A percentile compares a stretch with the other conserved stretches of the same genome.
These are phyloP conservation scores for Graphium colonna DNA, from an alignment of 2,888 invertebrate species.

Conservation along the genomic window DNA sequence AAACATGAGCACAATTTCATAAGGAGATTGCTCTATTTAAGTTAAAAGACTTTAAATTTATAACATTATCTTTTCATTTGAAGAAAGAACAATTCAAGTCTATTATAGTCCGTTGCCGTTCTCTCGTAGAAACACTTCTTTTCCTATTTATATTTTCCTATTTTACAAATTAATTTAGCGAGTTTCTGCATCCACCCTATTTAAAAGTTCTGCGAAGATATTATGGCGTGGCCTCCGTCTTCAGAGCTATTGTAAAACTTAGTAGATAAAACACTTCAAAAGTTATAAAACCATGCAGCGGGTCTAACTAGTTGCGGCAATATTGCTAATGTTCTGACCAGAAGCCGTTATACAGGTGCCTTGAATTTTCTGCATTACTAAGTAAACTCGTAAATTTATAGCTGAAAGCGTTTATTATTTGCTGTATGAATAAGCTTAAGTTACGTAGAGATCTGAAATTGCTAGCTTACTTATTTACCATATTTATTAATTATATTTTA, in stretches of 20 bases:
- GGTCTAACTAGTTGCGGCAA: background rate
- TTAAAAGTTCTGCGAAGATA: background rate
- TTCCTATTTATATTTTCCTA: slow-evolving; percentile 11
- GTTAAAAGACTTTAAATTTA: too few species aligned
- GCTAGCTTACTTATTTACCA: too few species aligned
- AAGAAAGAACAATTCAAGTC: too few species aligned
- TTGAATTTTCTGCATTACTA: background rate
- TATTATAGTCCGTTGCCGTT: background rate
- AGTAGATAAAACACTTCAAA: slow-evolving; percentile 13
- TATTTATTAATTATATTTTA: too few species aligned
- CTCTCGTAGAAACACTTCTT: slow-evolving; percentile 3
- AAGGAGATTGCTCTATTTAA: too few species aligned
- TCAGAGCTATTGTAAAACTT: background rate
- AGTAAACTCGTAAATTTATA: too few species aligned
- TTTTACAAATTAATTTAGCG: slow-evolving; percentile 15
- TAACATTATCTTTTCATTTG: too few species aligned
- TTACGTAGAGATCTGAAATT: too few species aligned
- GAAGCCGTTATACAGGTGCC: slow-evolving; percentile 1
- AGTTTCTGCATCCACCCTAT: slow-evolving; percentile 16
- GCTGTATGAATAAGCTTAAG: too few species aligned
- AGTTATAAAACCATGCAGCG: slow-evolving; percentile 9
- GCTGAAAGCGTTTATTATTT: background rate
- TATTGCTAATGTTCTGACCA: slow-evolving; percentile 5
- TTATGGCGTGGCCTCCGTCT: background rate
- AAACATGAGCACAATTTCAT: too few species aligned